Percentiles rank a stretch among this genome's conserved stretches.
phyloP scores from a whole-genome alignment of 2,113 vertebrate genomes.

The Melanerpes formicivorus region DNA sequence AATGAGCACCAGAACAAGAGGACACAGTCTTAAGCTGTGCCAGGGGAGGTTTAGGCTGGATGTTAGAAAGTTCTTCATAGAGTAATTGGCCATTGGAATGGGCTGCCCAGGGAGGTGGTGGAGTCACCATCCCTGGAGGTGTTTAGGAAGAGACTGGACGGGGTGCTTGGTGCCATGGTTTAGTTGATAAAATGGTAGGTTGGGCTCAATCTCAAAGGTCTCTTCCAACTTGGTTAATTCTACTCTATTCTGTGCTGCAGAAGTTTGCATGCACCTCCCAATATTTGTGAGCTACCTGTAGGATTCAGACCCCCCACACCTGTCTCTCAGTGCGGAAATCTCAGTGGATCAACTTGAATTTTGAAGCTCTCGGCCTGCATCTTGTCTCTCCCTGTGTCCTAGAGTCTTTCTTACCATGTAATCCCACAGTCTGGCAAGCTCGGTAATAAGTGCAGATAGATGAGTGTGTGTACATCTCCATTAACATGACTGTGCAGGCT shows the following conservation, averaged over 20 bases:
- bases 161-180: too few relatives aligned
- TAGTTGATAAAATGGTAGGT: too few relatives aligned
- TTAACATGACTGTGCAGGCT: slow-evolving; percentile 76
- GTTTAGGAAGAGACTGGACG: too few relatives aligned
- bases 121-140: too few relatives aligned
- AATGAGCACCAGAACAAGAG: too few relatives aligned
- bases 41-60: too few relatives aligned
- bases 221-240: too few relatives aligned
- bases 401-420: neutral
- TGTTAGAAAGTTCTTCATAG: too few relatives aligned
- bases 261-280: rapidly evolving
- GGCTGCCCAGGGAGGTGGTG: too few relatives aligned
- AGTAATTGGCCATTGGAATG: too few relatives aligned
- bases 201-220: too few relatives aligned
- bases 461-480: slow-evolving; percentile 60
- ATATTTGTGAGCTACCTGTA: rapidly evolving
- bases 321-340: neutral
- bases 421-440: slow-evolving; percentile 54
- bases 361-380: neutral
- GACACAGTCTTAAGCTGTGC: too few relatives aligned
- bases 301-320: neutral
- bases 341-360: neutral
- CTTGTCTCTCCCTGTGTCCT: neutral
- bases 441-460: slow-evolving; percentile 60
- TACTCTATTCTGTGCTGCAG: rapidly evolving